phyloP scores from a whole-genome alignment of 2,113 vertebrate genomes.

The Zingel zingel region DNA sequence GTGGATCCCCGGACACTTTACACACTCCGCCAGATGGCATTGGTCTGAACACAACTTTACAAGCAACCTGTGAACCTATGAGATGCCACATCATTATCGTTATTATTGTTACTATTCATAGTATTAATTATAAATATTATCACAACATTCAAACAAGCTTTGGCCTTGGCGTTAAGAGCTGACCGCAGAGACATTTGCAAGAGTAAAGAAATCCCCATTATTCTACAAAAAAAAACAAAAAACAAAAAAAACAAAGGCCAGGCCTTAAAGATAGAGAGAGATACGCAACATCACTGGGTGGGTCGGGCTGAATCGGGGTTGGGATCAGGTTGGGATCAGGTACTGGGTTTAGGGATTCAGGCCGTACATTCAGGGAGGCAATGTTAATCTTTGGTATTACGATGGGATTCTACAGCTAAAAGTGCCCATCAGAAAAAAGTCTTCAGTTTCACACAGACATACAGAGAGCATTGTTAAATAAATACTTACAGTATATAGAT shows the following conservation, averaged over 20 bases:
- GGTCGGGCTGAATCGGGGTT: constrained; percentile 35
- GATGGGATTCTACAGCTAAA: constrained; percentile 86
- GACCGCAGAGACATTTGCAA: constrained; percentile 80
- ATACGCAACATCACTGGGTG: constrained; percentile 76
- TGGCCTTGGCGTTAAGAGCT: constrained; percentile 77
- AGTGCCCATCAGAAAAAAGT: constrained; percentile 85
- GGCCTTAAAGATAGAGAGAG: constrained; percentile 74
- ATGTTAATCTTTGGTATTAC: constrained; percentile 88
- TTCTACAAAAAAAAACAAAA: constrained; percentile 59
- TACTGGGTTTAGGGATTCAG: constrained; percentile 66
- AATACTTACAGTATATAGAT: constrained; percentile 86
- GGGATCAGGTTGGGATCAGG: constrained; percentile 24
- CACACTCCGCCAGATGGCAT: constrained; percentile 68
- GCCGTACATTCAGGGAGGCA: constrained; percentile 87
- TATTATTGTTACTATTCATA: constrained; percentile 62
- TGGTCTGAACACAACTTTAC: constrained; percentile 71
- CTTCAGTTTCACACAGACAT: constrained; percentile 83
- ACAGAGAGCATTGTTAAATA: constrained; percentile 85
- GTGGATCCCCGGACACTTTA: constrained; percentile 64
- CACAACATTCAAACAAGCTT: constrained; percentile 84
- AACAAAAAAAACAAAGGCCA: constrained; percentile 62
- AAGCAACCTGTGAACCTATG: constrained; percentile 76
- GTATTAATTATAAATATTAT: constrained; percentile 75
- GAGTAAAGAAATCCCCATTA: constrained; percentile 77
- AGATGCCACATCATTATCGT: constrained; percentile 69